Evolutionary conservation across 2,797 vertebrate genomes (phyloP), one percentile per base, ranked within the genome.

Genomic region (Acipenser oxyrinchus): DNA sequence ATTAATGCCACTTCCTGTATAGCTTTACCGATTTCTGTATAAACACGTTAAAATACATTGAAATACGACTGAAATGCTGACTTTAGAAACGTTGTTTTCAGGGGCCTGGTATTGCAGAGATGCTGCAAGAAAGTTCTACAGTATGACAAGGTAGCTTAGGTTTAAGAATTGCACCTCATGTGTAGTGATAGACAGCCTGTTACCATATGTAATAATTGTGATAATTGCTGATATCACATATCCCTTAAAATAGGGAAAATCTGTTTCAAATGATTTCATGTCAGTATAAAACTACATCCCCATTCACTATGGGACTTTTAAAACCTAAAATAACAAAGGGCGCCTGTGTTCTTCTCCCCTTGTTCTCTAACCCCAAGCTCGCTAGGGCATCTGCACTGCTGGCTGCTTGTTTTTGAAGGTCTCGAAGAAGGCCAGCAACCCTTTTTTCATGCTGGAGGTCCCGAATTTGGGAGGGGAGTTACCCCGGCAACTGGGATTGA

Each of bases 361-460:
- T 48, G 52, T 59, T 63, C 50, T 12, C 63, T 66, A 49, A 50
- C 59, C 49, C 55, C 15, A 49, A 62, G 51, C 62, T 70, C 49
- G 66, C 73, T 86, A 92, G 7, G 89, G 84, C 65, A 82, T 82
- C 62, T 90, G 91, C 12, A 92, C 86, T 52, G 88, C 81, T 12
- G 93, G 77, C 23, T 92, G 93, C 79, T 94, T 92, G 74, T 91
- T 91, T 58, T 91, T 87, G 74, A 96, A 92, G 8, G 91, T 87
- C 76, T 95, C 94, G 13, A 97, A 91, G 77, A 97, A 91, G 1
- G 94, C 93, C 82, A 95, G 80, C 82, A 97, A 85, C 18, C 94
- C 88, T 71, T 91, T 89, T 80, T 91, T 93, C 69, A 89, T 77
- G 0, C 81, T 68, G 71, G 85, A 63, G 8, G 83, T 78, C 8